Evolutionary conservation across 2,113 vertebrate genomes (phyloP), one percentile per base, ranked within the genome.

Genomic region (Micromys minutus): DNA sequence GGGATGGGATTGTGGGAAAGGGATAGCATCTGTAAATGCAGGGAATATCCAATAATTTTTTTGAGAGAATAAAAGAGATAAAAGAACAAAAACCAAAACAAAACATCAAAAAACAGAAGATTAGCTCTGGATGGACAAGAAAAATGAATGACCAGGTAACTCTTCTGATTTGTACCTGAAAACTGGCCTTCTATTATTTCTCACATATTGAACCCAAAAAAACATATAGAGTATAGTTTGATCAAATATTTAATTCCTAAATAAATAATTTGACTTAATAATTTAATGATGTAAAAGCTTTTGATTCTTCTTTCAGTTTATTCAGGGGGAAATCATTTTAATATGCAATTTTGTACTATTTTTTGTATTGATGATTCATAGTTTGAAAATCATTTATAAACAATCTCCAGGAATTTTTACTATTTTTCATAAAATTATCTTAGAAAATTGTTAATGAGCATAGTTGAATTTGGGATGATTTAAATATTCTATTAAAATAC

Each of bases 341-440:
- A 79, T 92, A 92, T n/a, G 13, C 16, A 84, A 36, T 10, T 24
- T 36, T 26, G 2, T 47, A 29, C 11, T 89, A 89, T 29, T 15
- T 81, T n/a, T 89, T 85, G 77, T 87, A 59, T 77, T 93, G 65
- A 5, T 91, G 45, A 50, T 29, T 21, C n/a, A 67, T 17, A 72
- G 16, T 26, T 85, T n/a, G 29, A 87, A 93, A 94, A 89, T 39
- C 63, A 10, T n/a, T 72, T 88, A 5, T 36, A 94, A 52, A 85
- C 69, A 96, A 93, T 57, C 50, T n/a, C 34, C 24, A 34, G 89
- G 29, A 34, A 90, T 77, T 84, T 57, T 76, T 50, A 92, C 79
- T 39, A 89, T 89, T 69, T 84, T 88, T 92, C 83, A 95, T 88
- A 95, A 97, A 94, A 89, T 91, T 72, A 94, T 86, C 61, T 83